Evolutionary conservation across 2,113 vertebrate species (phyloP), one percentile per base, ranked within the genome.

Genomic region (Cyphomyrus plagiostoma): DNA sequence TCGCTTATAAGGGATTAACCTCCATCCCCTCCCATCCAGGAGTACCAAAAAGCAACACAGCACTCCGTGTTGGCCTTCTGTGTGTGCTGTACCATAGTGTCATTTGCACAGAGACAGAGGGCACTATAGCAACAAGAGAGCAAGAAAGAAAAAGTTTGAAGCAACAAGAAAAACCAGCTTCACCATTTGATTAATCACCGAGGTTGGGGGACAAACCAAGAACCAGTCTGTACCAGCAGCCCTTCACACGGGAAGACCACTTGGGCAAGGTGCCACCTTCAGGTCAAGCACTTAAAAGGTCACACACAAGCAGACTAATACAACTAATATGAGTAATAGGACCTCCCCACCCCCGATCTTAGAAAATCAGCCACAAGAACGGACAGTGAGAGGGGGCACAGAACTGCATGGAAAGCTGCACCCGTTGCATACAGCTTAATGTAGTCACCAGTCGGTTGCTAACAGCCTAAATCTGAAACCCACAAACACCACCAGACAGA

Each of bases 401-500:
- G 52, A 87, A n/a, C 87, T 88, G 26, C 58, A 48, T 45, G 8
- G 19, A 48, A 35, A 17, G 26, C 30, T 35, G 52, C 26, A 15
- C 2, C 10, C 48, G n/a, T 19, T 19, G 30, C 3, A 39, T 49
- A 80, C 50, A 56, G 19, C 19, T 53, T 4, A 53, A 4, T 53
- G 4, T 21, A 53, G 19, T 56, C 53, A 56, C 53, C 53, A 21
- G 19, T 56, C 11, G 11, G 35, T 90, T 39, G 84, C 90, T 92
- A 91, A 91, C 86, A 91, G 92, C 89, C 89, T 89, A 92, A 91
- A 89, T 90, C 88, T 89, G 92, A 85, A 92, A 70, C 90, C 83
- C 30, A 45, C 82, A 91, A 90, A 87, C 91, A 91, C 84, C 91
- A 92, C 26, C 88, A 91, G 86, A 83, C 58, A 92, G 88, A 56